Base-by-base conservation (phyloP, 1,140 invertebrate species). In the Proctacanthus coquilletti region DNA sequence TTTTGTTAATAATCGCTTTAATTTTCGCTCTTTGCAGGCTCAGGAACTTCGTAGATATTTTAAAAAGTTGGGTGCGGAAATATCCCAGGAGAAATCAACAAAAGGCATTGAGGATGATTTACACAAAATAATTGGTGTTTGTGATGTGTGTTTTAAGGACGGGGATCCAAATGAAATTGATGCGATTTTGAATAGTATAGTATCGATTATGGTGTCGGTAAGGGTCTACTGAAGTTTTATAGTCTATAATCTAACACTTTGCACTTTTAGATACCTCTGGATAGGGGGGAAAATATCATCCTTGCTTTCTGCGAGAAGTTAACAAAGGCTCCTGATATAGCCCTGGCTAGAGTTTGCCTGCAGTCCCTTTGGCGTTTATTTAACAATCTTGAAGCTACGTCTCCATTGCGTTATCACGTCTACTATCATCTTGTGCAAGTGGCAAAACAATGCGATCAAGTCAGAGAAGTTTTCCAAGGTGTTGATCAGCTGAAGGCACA, bases 21-120 rank as follows among this genome's bases (percentile, higher is more conserved):
- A 20, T 10, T 39, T 42, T 17, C 40, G 46, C 46, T 42, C 25
- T 36, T 52, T 67, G 47, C 49, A 94, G 87, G 84, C 85, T 11
- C 74, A 80, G 62, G 89, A 95, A 63, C 63, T 96, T 13, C 66
- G 88, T 43, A 75, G 73, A 34, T 93, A 88, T 65, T 82, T 95
- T 45, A 92, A 92, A 63, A 77, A 75, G 43, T 66, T 92, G 14
- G 89, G 89, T 20, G 89, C 88, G 18, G 84, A 91, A 66, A 86
- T 95, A 46, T 84, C 85, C 3, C 81, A 85, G 52, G 85, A 93
- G 55, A 86, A 86, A 52, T 82, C 82, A 5, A 70, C 77, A 1
- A 87, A 88, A 65, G 87, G 86, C 8, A 80, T 92, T 46, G 83
- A 91, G 59, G 84, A 89, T 72, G 88, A 95, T 69, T 66, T 95